These are phyloP conservation scores for Babylonia areolata DNA, from an alignment of 1,140 invertebrate genomes.

Conservation along the genomic window DNA sequence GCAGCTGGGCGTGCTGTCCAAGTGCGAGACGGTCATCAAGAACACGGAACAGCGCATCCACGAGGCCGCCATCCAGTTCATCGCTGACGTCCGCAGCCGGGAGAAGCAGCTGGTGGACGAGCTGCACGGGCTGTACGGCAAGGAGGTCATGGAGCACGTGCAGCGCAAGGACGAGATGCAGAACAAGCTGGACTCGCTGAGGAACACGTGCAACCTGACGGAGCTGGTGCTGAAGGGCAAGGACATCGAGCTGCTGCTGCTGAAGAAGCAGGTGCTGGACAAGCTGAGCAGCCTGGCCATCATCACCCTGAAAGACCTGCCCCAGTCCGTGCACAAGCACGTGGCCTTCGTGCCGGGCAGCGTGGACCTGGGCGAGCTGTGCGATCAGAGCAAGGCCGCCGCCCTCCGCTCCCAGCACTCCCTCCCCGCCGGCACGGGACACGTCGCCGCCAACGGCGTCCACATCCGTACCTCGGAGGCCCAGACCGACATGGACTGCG, in stretches of 20 bases:
- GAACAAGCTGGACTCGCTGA: constrained; percentile 72
- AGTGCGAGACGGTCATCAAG: constrained; percentile 72
- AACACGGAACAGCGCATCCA: constrained; percentile 72
- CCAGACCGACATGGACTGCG: constrained; percentile 58
- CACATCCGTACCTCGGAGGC: constrained; percentile 49
- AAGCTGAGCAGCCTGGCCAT: constrained; percentile 72
- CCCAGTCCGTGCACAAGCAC: constrained; percentile 69
- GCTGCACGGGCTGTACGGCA: constrained; percentile 72
- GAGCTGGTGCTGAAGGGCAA: constrained; percentile 76
- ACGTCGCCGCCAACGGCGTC: constrained; percentile 43
- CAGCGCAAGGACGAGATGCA: constrained; percentile 71
- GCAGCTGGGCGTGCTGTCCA: constrained; percentile 66
- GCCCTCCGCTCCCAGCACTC: constrained; percentile 41
- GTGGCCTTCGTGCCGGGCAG: constrained; percentile 70
- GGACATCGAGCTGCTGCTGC: constrained; percentile 76
- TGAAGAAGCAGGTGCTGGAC: constrained; percentile 76
- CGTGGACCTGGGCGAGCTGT: constrained; percentile 69
- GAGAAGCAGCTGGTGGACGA: constrained; percentile 76
- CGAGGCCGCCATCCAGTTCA: constrained; percentile 73
- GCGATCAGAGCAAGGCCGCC: constrained; percentile 64
- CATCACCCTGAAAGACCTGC: constrained; percentile 70
- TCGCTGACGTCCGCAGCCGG: constrained; percentile 70
- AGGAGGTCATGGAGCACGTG: constrained; percentile 74
- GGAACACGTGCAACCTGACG: constrained; percentile 76
- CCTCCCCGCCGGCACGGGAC: constrained; percentile 24